Base-by-base conservation (phyloP, 2,113 vertebrate genomes). In the Noctilio leporinus region DNA sequence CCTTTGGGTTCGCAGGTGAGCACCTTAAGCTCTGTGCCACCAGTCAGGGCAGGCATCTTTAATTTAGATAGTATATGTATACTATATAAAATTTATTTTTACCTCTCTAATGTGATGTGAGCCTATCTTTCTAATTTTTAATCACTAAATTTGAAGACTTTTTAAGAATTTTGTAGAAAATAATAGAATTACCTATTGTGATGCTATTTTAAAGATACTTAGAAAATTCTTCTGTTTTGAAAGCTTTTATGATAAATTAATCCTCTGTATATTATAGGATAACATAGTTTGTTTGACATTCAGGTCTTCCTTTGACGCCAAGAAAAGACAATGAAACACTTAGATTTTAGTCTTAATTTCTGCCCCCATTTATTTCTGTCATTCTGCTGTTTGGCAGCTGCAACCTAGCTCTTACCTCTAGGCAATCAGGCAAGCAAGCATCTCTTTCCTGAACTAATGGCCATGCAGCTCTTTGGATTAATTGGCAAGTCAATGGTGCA, bases 371-470 rank as follows among this genome's bases (percentile, higher is more conserved):
- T 97, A 47, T 97, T 97, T 97, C 87, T 83, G 96, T 95, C 93
- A 35, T 94, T 72, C 86, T 96, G 67, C 90, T 98, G 88, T 38
- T 97, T 97, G 75, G 43, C 95, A 95, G 92, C 92, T 97, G 95
- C 11, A 12, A 97, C 82, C n/a, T 91, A 93, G 69, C 24, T 97
- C 96, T 97, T 98, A 97, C 94, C 78, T 81, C 96, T 97, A 97
- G 97, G 97, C 97, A 97, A 97, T 72, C 22, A 62, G 91, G 89
- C 97, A 98, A 89, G 95, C 94, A 98, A 98, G 96, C 86, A 4
- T 97, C 95, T 97, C 97, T 91, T 98, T 96, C 97, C 93, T 91
- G 97, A 98, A 98, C 97, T 98, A 97, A 98, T 97, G 94, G 97
- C 87, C 69, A 49, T 96, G 94, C 94, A 96, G 95, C 89, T 97